A percentile compares a stretch with the other conserved stretches of the same genome.
These are phyloP conservation scores for Pollimyrus isidori DNA, from an alignment of 2,113 vertebrate species.

Conservation along the genomic window DNA sequence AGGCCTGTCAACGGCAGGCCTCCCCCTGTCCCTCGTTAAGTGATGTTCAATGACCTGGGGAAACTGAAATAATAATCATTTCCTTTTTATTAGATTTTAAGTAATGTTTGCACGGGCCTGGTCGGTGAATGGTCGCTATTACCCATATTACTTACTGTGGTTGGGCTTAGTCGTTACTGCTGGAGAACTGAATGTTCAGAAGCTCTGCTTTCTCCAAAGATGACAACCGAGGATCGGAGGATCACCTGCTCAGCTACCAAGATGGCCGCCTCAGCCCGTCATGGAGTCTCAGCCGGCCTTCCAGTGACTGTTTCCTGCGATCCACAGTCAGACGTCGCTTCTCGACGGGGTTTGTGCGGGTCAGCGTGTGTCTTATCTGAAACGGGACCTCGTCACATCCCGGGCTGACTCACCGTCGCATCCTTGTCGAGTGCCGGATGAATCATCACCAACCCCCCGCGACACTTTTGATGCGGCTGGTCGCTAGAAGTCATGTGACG, in stretches of 20 bases:
- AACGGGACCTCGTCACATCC: background rate
- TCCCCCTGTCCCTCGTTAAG: background rate
- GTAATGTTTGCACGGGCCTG: background rate
- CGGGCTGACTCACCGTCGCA: background rate
- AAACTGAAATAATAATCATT: conserved; percentile 11
- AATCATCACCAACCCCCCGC: background rate
- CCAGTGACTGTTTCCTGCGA: background rate
- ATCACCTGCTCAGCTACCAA: background rate
- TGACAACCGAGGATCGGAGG: too few species aligned
- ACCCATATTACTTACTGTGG: background rate
- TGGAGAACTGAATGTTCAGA: background rate
- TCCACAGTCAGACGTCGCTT: background rate
- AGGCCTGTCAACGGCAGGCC: conserved; percentile 26
- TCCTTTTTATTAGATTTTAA: conserved; percentile 21
- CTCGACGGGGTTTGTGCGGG: background rate
- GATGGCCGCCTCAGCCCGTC: background rate
- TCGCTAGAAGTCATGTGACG: background rate
- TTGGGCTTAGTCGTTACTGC: background rate
- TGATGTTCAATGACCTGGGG: background rate
- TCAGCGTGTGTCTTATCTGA: background rate
- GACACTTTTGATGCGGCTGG: background rate
- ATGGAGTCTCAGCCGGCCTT: too few species aligned
- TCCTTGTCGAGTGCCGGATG: background rate
- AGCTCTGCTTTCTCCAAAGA: background rate
- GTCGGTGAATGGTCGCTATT: background rate